A percentile compares a stretch with the other conserved stretches of the same genome.
phyloP scores from a whole-genome alignment of 2,113 vertebrate species.

The Camelus dromedarius region DNA sequence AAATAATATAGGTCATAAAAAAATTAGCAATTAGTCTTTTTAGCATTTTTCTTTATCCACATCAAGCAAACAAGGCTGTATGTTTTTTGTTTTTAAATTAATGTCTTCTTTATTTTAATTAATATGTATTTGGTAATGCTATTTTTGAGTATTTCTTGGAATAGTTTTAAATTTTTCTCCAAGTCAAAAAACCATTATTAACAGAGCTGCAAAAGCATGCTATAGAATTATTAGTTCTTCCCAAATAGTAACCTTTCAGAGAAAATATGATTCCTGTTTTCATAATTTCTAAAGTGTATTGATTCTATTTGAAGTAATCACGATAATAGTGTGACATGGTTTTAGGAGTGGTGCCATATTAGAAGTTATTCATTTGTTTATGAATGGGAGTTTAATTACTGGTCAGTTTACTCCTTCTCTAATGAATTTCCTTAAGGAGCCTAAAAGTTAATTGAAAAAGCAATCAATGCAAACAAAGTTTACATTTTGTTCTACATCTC shows the following conservation, averaged over 20 bases:
- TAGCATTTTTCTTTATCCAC: not conserved
- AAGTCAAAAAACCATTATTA: not conserved
- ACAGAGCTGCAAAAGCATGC: not conserved
- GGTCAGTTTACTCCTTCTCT: not conserved
- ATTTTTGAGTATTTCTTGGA: not conserved
- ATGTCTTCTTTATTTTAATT: not conserved
- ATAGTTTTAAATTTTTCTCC: conserved; percentile 30
- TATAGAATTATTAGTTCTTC: conserved; percentile 39
- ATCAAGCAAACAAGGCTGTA: not conserved
- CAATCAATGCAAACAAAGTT: not conserved
- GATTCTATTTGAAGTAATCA: not conserved
- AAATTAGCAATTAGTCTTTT: too few species aligned
- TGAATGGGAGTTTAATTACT: not conserved
- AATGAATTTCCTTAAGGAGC: not conserved
- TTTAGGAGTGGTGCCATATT: not conserved
- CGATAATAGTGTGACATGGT: not conserved
- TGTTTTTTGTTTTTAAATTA: conserved; percentile 51
- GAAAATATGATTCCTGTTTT: not conserved
- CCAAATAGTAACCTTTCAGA: not conserved
- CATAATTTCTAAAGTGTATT: not conserved
- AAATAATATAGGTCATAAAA: too few species aligned
- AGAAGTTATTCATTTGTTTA: not conserved
- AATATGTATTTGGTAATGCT: not conserved
- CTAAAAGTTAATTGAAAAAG: not conserved
- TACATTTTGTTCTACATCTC: conserved; percentile 35